Evolutionary conservation across 2,888 invertebrate genomes (phyloP).

Genomic region (Epinotia demarniana): DNA sequence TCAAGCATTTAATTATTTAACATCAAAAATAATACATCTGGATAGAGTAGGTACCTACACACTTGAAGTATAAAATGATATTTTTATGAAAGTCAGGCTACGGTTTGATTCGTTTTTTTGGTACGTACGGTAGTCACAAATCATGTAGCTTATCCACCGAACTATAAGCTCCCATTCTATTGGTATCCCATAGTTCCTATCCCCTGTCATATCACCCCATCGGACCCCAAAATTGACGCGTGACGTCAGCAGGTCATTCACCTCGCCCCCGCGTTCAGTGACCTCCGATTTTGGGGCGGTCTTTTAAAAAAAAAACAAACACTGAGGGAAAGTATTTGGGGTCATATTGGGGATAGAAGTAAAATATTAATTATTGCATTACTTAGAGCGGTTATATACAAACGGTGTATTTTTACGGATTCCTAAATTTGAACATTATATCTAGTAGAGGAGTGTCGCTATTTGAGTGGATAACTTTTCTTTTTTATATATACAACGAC

Average conservation of each 20-base stretch:
- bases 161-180: constrained; percentile 22
- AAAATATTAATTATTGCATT: not conserved
- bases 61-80: not conserved
- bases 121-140: constrained; percentile 20
- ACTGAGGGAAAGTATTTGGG: constrained; percentile 31
- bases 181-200: constrained; percentile 33
- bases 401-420: too few species aligned
- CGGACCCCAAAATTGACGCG: constrained; percentile 48
- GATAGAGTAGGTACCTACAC: too few species aligned
- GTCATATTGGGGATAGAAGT: constrained; percentile 33
- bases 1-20: too few species aligned
- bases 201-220: constrained; percentile 34
- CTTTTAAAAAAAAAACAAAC: constrained; percentile 21
- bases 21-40: too few species aligned
- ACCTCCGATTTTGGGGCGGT: constrained; percentile 43
- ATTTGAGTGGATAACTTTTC: too few species aligned
- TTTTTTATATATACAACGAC: too few species aligned
- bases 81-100: constrained; percentile 11
- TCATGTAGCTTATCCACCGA: constrained; percentile 24
- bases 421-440: too few species aligned
- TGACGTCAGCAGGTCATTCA: constrained; percentile 48
- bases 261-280: constrained; percentile 46
- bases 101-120: not conserved
- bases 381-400: not conserved
- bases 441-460: too few species aligned